Evolutionary conservation across 1,140 invertebrate genomes (phyloP).

Genomic region (Zaprionus inermis): DNA sequence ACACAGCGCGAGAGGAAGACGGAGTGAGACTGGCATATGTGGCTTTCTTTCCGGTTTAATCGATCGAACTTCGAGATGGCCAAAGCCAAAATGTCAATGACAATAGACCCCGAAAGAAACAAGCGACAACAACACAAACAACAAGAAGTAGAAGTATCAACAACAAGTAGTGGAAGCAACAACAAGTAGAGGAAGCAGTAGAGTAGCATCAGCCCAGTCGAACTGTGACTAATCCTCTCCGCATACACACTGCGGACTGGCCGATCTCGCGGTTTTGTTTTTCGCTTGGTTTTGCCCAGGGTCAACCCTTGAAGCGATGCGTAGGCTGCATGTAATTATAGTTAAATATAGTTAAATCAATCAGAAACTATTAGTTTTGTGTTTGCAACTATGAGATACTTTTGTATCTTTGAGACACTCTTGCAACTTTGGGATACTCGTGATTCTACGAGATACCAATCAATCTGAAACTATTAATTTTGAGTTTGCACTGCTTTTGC

Average conservation of each 20-base stretch:
- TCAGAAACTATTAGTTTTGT: no score
- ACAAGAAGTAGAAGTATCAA: not conserved
- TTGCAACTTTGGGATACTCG: no score
- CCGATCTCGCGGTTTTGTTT: not conserved
- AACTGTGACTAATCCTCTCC: not conserved
- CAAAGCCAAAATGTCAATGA: constrained; percentile 10
- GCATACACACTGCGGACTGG: not conserved
- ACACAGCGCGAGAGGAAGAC: no score
- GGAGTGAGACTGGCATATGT: constrained; percentile 1
- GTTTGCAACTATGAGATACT: no score
- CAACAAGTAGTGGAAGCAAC: not conserved
- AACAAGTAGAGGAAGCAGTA: not conserved
- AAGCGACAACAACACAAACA: not conserved
- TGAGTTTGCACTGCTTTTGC: no score
- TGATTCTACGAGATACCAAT: no score
- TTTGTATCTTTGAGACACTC: no score
- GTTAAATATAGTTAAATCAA: no score
- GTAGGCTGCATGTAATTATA: not conserved
- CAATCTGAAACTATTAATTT: no score
- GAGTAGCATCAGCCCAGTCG: not conserved
- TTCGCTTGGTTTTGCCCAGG: not conserved
- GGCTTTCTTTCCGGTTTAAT: constrained; percentile 12
- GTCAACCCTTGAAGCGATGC: not conserved
- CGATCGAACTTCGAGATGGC: not conserved
- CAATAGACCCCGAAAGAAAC: not conserved